A percentile compares a stretch with the other conserved stretches of the same genome.
Conservation (phyloP, 1,140 invertebrate genomes). For the Thaumetopoea pityocampa region DNA sequence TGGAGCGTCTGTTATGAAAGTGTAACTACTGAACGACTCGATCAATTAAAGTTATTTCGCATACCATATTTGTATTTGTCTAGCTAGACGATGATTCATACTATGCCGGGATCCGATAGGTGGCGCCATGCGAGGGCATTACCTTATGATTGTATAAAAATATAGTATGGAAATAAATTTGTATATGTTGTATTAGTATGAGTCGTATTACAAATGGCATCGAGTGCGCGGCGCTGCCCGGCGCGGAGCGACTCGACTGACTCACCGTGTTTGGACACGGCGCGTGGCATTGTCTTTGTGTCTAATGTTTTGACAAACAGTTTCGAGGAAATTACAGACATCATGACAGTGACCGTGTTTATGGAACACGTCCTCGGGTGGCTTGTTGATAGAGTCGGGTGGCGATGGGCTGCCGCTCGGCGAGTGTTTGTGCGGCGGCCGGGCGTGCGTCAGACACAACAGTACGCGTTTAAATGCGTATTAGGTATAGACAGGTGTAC, state of each 20-base stretch:
- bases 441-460: conserved; percentile 11
- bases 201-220: conserved; percentile 1
- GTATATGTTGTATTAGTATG: background rate
- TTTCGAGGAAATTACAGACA: conserved; percentile 44
- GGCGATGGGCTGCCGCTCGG: background rate
- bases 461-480: too few relatives aligned
- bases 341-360: conserved; percentile 38
- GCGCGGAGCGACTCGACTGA: conserved; percentile 17
- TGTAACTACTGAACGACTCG: too few relatives aligned
- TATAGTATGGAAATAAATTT: too few relatives aligned
- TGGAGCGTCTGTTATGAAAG: too few relatives aligned
- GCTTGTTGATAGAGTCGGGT: conserved; percentile 26
- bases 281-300: conserved; percentile 62
- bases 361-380: conserved; percentile 31
- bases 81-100: too few relatives aligned
- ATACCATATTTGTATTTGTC: too few relatives aligned
- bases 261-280: conserved; percentile 50
- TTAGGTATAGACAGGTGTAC: too few relatives aligned
- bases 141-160: too few relatives aligned
- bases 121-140: too few relatives aligned
- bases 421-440: background rate
- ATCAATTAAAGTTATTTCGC: too few relatives aligned
- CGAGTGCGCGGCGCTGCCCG: conserved; percentile 4
- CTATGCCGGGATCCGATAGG: too few relatives aligned
- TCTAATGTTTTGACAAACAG: conserved; percentile 52